Base-by-base conservation (phyloP, 2,797 vertebrate genomes). In the Falco rusticolus region DNA sequence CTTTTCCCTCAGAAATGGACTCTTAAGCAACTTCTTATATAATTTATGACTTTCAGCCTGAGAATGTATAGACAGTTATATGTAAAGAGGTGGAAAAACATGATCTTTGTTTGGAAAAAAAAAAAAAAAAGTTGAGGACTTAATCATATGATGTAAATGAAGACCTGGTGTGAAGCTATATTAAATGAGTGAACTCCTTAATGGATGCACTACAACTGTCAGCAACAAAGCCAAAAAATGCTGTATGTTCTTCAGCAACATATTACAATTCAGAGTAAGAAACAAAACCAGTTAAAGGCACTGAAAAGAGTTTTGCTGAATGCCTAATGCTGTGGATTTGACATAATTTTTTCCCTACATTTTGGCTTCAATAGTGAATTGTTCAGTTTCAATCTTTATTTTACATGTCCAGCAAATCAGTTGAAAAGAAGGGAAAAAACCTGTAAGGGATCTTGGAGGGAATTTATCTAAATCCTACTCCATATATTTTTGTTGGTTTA, bases 261-360 rank as follows among this genome's bases (percentile, higher is more conserved):
- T 17, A 61, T 11, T 60, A 24, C 10, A 14, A 10, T 43, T 61
- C 18, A 25, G 28, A 20, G 13, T 60, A 41, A 33, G 33, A 84
- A 70, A 48, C 1, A 28, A 79, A 92, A 33, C 1, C 4, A 29
- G 24, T 34, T 41, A 63, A 63, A 61, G 12, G 47, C 7, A 24
- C 0, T 5, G 11, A 29, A 43, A 78, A 87, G 5, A 16, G 6
- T 78, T 37, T 41, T 77, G 10, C 8, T 51, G 34, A 77, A 41
- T 60, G 10, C 2, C 9, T 61, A 19, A 11, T 70, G 28, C 7
- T 41, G 24, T 74, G 8, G 14, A 61, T 51, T 63, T 51, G 5
- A 6, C 6, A 51, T 29, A 45, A 54, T 0, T 33, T 75, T 90
- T 93, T 50, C 31, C 4, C 5, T 33, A 11, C 0, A 0, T 4